phyloP scores from a whole-genome alignment of 2,797 vertebrate species.

The Oreochromis mossambicus region DNA sequence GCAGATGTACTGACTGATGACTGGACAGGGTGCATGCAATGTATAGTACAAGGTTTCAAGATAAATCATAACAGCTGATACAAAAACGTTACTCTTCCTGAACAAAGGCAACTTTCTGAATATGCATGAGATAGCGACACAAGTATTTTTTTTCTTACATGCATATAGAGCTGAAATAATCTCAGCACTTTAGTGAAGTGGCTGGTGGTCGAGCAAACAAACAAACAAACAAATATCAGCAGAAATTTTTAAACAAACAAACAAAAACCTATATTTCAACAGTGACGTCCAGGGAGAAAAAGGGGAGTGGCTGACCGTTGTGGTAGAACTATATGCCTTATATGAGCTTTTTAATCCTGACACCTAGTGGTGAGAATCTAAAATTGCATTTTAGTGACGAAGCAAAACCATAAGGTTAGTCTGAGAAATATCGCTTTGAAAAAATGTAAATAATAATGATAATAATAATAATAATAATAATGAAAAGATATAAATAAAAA shows the following conservation, averaged over 20 bases:
- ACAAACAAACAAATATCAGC: not conserved
- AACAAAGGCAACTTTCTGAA: not conserved
- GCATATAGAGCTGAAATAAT: not conserved
- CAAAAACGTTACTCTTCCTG: not conserved
- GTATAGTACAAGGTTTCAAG: not conserved
- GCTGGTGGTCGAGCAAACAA: not conserved
- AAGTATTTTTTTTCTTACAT: not conserved
- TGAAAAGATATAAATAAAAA: not conserved
- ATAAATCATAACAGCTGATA: not conserved
- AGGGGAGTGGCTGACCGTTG: not conserved
- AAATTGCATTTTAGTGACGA: not conserved
- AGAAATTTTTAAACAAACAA: not conserved
- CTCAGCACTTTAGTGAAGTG: not conserved
- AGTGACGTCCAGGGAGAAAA: not conserved
- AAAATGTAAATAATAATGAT: not conserved
- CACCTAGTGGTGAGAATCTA: slow-evolving; percentile 6
- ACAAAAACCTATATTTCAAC: not conserved
- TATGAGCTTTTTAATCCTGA: slow-evolving; percentile 1
- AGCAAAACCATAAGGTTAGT: not conserved
- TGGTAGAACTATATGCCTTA: not conserved
- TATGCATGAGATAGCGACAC: not conserved
- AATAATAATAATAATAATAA: not conserved
- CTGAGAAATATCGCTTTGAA: not conserved
- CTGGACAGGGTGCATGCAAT: not conserved
- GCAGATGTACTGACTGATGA: not conserved